Conservation (phyloP, 2,113 vertebrate species). For the Micronycteris hirsuta region DNA sequence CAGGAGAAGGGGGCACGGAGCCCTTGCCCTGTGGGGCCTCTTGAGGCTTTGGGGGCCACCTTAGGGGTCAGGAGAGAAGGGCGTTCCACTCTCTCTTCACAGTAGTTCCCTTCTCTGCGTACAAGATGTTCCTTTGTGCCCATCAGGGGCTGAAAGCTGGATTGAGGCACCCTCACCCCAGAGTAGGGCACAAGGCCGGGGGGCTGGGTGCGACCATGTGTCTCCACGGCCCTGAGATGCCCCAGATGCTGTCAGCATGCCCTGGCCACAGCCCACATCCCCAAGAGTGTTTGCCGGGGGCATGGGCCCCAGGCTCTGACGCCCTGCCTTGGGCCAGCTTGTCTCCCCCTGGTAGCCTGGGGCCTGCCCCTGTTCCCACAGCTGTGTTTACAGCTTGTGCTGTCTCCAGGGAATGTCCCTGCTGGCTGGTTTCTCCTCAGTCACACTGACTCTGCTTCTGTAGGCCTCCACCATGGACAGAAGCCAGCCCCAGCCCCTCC, state of each 20-base stretch:
- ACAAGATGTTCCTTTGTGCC: not conserved
- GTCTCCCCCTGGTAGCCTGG: not conserved
- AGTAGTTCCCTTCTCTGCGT: not conserved
- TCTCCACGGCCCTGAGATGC: not conserved
- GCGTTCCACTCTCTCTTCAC: not conserved
- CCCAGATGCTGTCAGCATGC: not conserved
- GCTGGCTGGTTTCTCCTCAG: not conserved
- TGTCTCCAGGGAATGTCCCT: not conserved
- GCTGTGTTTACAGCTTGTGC: not conserved
- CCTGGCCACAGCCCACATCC: not conserved
- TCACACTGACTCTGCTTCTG: not conserved
- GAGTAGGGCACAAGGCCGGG: not conserved
- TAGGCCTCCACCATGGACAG: conserved; percentile 55
- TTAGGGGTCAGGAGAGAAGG: not conserved
- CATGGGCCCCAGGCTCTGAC: not conserved
- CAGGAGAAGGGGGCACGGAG: not conserved
- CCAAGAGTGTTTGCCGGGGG: not conserved
- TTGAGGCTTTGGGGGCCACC: not conserved
- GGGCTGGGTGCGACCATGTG: not conserved
- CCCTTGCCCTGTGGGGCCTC: not conserved
- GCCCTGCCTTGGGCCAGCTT: not conserved
- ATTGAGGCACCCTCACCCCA: not conserved
- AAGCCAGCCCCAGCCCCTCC: conserved; percentile 42
- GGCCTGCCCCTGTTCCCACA: not conserved
- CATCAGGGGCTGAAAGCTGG: not conserved